A percentile compares a stretch with the other conserved stretches of the same genome.
These are phyloP conservation scores for Drosophila meridionalis DNA, from an alignment of 2,888 invertebrate genomes.

Conservation along the genomic window DNA sequence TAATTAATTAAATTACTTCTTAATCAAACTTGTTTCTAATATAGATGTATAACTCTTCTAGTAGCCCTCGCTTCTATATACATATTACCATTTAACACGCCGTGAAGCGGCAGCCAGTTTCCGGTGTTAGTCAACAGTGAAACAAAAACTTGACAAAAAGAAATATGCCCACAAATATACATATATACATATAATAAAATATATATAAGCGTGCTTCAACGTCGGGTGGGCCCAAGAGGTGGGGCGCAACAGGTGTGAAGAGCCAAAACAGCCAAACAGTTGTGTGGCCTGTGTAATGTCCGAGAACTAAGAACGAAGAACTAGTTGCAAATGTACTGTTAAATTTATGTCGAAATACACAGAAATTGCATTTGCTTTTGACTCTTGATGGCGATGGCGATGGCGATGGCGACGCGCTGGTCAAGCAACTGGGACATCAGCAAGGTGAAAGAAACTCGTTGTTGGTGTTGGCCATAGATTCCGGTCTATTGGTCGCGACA, in stretches of 20 bases:
- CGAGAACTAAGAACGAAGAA: slow-evolving; percentile 48
- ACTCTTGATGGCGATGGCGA: not conserved
- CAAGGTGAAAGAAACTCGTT: slow-evolving; percentile 72
- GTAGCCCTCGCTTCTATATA: slow-evolving; percentile 21
- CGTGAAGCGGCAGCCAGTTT: slow-evolving; percentile 46
- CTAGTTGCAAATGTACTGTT: slow-evolving; percentile 72
- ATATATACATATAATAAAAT: slow-evolving; percentile 32
- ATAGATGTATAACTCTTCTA: not conserved
- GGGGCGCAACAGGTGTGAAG: slow-evolving; percentile 35
- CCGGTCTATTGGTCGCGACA: slow-evolving; percentile 35
- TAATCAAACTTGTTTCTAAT: not conserved
- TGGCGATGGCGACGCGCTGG: slow-evolving; percentile 36
- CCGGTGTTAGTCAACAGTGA: slow-evolving; percentile 61
- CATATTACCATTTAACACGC: slow-evolving; percentile 29
- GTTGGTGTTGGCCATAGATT: slow-evolving; percentile 56
- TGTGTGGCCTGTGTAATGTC: slow-evolving; percentile 21
- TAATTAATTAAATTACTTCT: no score
- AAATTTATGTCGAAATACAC: slow-evolving; percentile 66
- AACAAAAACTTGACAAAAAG: slow-evolving; percentile 54
- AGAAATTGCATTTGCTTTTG: slow-evolving; percentile 60
- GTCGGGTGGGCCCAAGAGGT: not conserved
- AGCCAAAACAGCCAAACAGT: not conserved
- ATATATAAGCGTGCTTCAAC: slow-evolving; percentile 33
- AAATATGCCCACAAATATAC: slow-evolving; percentile 7
- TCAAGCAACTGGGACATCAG: slow-evolving; percentile 61